These are phyloP conservation scores for Heliornis fulica DNA, from an alignment of 2,113 vertebrate species.

Conservation along the genomic window DNA sequence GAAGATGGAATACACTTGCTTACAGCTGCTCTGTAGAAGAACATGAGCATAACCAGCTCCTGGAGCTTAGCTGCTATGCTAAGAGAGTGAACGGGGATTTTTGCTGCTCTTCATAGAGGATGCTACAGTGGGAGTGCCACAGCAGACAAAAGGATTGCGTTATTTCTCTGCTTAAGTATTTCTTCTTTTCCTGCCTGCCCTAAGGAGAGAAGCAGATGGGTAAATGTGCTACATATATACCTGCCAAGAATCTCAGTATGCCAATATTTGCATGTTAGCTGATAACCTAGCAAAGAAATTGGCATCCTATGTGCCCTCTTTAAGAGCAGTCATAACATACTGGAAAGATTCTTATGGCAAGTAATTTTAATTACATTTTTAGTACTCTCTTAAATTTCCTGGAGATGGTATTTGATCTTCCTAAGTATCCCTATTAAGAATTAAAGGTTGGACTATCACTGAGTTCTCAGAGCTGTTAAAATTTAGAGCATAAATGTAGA, in stretches of 20 bases:
- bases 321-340: background rate
- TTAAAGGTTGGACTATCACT: background rate
- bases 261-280: background rate
- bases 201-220: conserved; percentile 19
- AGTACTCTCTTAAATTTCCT: background rate
- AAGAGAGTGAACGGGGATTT: background rate
- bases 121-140: background rate
- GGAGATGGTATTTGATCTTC: background rate
- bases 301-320: background rate
- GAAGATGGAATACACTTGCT: background rate
- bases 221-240: background rate
- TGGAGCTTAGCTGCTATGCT: background rate
- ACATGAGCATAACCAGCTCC: background rate
- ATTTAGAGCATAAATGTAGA: background rate
- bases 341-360: background rate
- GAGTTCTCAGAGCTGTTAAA: background rate
- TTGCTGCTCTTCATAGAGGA: background rate
- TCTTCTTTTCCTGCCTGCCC: background rate
- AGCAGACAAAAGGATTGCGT: background rate
- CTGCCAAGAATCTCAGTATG: background rate
- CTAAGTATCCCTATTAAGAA: background rate
- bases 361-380: background rate
- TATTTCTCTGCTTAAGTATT: background rate
- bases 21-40: background rate
- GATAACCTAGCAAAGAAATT: background rate